Percentiles rank a stretch among this genome's conserved stretches.
These are phyloP conservation scores for Acleris sparsana DNA, from an alignment of 2,888 invertebrate species.

Conservation along the genomic window DNA sequence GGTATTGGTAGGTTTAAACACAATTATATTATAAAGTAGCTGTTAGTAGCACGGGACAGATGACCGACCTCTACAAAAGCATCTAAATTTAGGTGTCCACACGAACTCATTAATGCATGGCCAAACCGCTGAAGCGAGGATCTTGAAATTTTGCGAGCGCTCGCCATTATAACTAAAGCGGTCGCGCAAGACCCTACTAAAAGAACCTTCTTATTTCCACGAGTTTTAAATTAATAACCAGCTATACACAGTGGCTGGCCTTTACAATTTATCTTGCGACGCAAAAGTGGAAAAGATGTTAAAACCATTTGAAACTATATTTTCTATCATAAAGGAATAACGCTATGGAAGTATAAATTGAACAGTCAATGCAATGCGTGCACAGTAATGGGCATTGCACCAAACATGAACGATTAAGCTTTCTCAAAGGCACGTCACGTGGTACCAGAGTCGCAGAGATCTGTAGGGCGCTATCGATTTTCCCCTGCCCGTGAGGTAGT, in stretches of 20 bases:
- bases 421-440: constrained; percentile 47
- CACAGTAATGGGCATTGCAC: constrained; percentile 18
- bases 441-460: constrained; percentile 50
- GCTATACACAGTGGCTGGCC: background rate
- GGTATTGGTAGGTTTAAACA: too few species aligned
- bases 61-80: background rate
- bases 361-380: background rate
- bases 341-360: too few species aligned
- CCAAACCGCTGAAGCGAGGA: constrained; percentile 19
- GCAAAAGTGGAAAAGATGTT: background rate
- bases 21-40: too few species aligned
- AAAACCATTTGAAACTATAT: background rate
- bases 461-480: constrained; percentile 78
- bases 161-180: constrained; percentile 25
- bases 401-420: constrained; percentile 41
- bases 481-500: constrained; percentile 66
- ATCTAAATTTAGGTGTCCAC: constrained; percentile 12
- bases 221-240: constrained; percentile 16
- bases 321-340: too few species aligned
- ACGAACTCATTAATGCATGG: constrained; percentile 30
- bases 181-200: constrained; percentile 21
- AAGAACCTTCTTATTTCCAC: background rate
- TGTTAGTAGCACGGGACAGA: background rate
- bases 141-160: constrained; percentile 23
- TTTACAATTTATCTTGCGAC: constrained; percentile 1